Percentiles rank a stretch among this genome's conserved stretches.
These are phyloP conservation scores for Diachasma alloeum DNA, from an alignment of 1,140 invertebrate genomes.

Conservation along the genomic window DNA sequence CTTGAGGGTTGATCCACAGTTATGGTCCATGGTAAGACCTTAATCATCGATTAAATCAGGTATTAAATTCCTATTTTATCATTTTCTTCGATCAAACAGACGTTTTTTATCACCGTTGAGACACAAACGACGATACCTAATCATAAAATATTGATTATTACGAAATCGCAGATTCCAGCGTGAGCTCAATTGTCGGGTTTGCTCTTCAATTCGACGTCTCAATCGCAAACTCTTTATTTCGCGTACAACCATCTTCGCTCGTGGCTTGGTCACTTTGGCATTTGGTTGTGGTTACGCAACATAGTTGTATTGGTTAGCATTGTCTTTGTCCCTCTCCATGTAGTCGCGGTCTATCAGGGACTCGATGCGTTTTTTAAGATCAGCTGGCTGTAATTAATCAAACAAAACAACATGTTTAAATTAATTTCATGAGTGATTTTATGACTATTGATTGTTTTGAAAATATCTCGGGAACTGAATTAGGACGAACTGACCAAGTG, in stretches of 20 bases:
- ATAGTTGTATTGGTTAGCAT: conserved; percentile 98
- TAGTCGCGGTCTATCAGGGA: conserved; percentile 98
- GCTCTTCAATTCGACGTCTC: background rate
- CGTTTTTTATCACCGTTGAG: background rate
- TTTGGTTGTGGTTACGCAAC: conserved; percentile 81
- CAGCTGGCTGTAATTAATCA: conserved; percentile 78
- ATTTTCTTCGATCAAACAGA: background rate
- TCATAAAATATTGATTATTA: background rate
- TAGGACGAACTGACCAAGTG: no score
- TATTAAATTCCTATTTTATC: background rate
- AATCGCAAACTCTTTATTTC: background rate
- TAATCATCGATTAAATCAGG: background rate
- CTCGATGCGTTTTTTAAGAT: conserved; percentile 98
- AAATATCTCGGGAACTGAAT: no score
- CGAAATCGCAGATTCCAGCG: background rate
- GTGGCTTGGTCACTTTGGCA: conserved; percentile 54
- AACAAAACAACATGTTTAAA: conserved; percentile 33
- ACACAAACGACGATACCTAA: background rate
- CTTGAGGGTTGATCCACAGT: background rate
- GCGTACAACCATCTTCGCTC: background rate
- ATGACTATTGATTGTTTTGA: no score
- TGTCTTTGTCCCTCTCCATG: conserved; percentile 98
- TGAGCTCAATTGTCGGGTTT: background rate
- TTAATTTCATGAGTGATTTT: no score
- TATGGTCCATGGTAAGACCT: background rate